A percentile compares a stretch with the other conserved stretches of the same genome.
phyloP scores from a whole-genome alignment of 2,888 invertebrate genomes.

The Malthinus seriepunctatus region DNA sequence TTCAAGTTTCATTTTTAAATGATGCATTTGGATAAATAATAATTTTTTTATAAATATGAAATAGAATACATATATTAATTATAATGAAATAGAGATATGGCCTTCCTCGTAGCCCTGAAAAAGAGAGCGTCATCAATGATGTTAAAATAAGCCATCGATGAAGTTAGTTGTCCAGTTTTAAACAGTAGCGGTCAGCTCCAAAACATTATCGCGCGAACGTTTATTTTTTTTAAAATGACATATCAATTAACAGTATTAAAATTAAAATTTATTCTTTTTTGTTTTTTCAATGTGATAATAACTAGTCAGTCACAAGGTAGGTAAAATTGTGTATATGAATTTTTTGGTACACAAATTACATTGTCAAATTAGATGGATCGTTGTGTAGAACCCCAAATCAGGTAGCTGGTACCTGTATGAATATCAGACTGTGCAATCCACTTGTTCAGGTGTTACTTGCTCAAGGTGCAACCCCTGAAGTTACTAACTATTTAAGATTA shows the following conservation, averaged over 20 bases:
- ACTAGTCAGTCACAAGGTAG: slow-evolving; percentile 3
- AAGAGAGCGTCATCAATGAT: slow-evolving; percentile 15
- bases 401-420: slow-evolving; percentile 59
- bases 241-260: slow-evolving; percentile 2
- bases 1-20: too few species aligned
- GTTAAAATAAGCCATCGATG: slow-evolving; percentile 20
- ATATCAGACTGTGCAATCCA: slow-evolving; percentile 57
- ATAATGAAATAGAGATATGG: slow-evolving; percentile 16
- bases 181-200: neutral
- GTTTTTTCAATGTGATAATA: slow-evolving; percentile 3
- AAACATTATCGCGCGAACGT: neutral
- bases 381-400: slow-evolving; percentile 58
- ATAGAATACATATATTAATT: neutral
- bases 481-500: slow-evolving; percentile 59
- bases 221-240: neutral
- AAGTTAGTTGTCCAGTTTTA: slow-evolving; percentile 11
- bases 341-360: neutral
- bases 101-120: slow-evolving; percentile 18
- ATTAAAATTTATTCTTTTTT: neutral
- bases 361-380: slow-evolving; percentile 33
- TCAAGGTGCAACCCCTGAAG: slow-evolving; percentile 51
- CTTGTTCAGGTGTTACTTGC: slow-evolving; percentile 57
- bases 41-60: too few species aligned
- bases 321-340: neutral
- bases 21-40: too few species aligned